Evolutionary conservation across 2,797 vertebrate genomes (phyloP).

Genomic region (Spinibarbus caldwelli): DNA sequence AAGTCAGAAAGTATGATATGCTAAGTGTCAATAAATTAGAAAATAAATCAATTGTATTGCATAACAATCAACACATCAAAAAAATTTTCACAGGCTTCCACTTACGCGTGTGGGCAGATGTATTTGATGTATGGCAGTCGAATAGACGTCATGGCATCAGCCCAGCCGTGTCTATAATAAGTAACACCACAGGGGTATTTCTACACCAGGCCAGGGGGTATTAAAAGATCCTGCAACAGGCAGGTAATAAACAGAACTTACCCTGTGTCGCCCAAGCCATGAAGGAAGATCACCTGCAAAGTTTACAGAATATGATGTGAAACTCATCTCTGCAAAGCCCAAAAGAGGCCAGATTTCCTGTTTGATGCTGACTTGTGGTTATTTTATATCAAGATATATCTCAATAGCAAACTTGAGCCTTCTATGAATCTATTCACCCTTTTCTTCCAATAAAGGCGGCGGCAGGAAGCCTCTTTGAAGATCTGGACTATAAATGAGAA

Average conservation of each 20-base stretch:
- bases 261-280: constrained; percentile 96
- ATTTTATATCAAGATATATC: neutral
- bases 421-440: neutral
- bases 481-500: neutral
- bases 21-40: neutral
- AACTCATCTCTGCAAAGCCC: neutral
- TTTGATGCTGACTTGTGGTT: neutral
- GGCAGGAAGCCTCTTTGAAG: neutral
- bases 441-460: neutral
- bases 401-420: neutral
- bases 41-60: neutral
- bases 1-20: constrained; percentile 17
- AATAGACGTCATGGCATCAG: constrained; percentile 86
- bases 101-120: constrained; percentile 98
- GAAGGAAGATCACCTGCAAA: constrained; percentile 95
- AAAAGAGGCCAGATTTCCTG: neutral
- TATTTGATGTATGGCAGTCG: constrained; percentile 93
- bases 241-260: constrained; percentile 74
- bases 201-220: neutral
- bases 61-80: neutral
- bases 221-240: constrained; percentile 2
- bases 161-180: constrained; percentile 91
- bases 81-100: constrained; percentile 36
- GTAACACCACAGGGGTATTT: constrained; percentile 27
- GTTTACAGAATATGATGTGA: constrained; percentile 39